Percentiles rank a stretch among this genome's conserved stretches.
These are phyloP conservation scores for Drosophila willistoni DNA, from an alignment of 1,140 invertebrate genomes.

Conservation along the genomic window DNA sequence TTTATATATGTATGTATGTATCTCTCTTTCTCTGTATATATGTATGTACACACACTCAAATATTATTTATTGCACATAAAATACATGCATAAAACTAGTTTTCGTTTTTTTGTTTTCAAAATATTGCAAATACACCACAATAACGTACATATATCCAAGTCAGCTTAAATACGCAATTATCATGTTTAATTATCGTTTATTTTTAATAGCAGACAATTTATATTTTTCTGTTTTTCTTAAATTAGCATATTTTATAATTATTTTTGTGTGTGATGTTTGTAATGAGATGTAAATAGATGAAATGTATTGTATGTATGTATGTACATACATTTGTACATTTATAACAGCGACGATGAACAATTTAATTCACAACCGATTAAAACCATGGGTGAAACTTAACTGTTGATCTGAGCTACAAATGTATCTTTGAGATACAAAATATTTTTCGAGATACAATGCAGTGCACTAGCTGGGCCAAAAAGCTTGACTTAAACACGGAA, in stretches of 20 bases:
- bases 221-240: background rate
- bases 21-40: background rate
- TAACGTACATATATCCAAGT: background rate
- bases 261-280: background rate
- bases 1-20: background rate
- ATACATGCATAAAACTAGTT: constrained; percentile 11
- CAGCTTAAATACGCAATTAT: constrained; percentile 2
- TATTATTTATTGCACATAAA: constrained; percentile 11
- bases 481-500: constrained; percentile 56
- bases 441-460: constrained; percentile 33
- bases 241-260: constrained; percentile 1
- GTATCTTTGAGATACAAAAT: no score
- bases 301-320: background rate
- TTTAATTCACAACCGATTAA: constrained; percentile 52
- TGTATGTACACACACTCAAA: background rate
- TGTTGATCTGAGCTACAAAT: constrained; percentile 46
- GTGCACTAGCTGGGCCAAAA: constrained; percentile 35
- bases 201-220: constrained; percentile 1
- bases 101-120: constrained; percentile 3
- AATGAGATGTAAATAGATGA: constrained; percentile 9
- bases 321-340: constrained; percentile 26
- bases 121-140: constrained; percentile 7
- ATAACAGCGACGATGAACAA: constrained; percentile 8
- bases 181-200: background rate
- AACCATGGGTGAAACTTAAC: constrained; percentile 63